Base-by-base conservation (phyloP, 2,113 vertebrate genomes). In the Ceuthmochares aereus region DNA sequence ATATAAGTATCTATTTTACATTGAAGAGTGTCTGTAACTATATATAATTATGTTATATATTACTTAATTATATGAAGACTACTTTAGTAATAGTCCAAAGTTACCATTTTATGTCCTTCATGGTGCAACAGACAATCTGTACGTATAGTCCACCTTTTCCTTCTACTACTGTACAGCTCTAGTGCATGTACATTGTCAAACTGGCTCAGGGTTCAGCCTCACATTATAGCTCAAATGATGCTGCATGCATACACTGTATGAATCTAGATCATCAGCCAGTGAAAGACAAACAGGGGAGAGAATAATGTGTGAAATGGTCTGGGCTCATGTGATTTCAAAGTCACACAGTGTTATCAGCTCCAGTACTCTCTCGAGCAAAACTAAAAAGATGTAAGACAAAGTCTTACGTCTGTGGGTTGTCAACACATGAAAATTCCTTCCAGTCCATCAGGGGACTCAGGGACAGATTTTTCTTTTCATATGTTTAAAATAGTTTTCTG, bases 121-220 rank as follows among this genome's bases (percentile, higher is more conserved):
- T 42, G 58, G 19, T 42, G 7, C 19, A 73, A 29, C 37, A 21
- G 27, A 49, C 25, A 67, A 40, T 30, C 25, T 81, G 26, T 26
- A 40, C 11, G 1, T 8, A 11, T 13, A 51, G 2, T 63, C 11
- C 22, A 42, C n/a, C 5, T 55, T 75, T 52, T 55, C 8, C n/a
- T 56, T 55, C 27, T 40, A 17, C 7, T 10, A 7, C 20, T 47
- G 23, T 14, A 29, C 9, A 51, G 1, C 23, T 43, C 30, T 18
- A n/a, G 18, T 26, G 23, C 4, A 5, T 2, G 22, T 37, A 29
- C 0, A 0, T 10, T 36, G 23, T 32, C 69, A 66, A 29, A 13
- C 11, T 58, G 36, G 13, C 23, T 62, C 0, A 0, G 26, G 16
- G 4, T 70, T 56, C 29, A 59, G 32, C 34, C 26, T 81, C 23